These are phyloP conservation scores for Sicus ferrugineus DNA, from an alignment of 2,888 invertebrate species.

Conservation along the genomic window DNA sequence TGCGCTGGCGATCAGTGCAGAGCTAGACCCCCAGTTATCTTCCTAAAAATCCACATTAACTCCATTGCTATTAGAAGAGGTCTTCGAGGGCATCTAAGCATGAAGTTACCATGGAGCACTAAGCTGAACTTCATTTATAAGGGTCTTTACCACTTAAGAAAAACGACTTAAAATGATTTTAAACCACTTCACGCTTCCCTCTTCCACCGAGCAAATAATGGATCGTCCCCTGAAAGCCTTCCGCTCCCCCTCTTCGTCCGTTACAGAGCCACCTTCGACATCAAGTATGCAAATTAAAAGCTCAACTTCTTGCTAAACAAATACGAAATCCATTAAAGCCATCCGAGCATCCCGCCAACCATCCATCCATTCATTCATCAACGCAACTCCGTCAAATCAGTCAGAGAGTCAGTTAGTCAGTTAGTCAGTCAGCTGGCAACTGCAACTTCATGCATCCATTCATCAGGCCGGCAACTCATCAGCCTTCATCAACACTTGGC, in stretches of 20 bases:
- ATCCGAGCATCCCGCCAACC: constrained; percentile 18
- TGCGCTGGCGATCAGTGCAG: no score
- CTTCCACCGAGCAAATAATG: neutral
- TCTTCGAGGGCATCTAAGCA: no score
- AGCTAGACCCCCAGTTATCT: no score
- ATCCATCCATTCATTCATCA: neutral
- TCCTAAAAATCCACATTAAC: no score
- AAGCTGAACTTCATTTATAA: no score
- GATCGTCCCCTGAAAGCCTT: neutral
- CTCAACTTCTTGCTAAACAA: constrained; percentile 19
- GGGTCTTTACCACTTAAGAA: neutral
- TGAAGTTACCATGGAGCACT: no score
- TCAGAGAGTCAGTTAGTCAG: neutral
- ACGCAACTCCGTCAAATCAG: neutral
- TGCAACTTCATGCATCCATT: constrained; percentile 7
- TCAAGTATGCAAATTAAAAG: constrained; percentile 29
- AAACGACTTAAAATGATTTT: neutral
- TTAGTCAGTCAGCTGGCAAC: neutral
- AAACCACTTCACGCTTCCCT: neutral
- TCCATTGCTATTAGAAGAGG: no score
- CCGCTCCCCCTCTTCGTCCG: neutral
- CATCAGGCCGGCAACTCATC: constrained; percentile 7
- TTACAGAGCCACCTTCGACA: neutral
- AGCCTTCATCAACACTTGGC: constrained; percentile 12
- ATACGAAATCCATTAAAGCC: constrained; percentile 30